Conservation (phyloP, 2,888 invertebrate genomes). For the Metellina segmentata region DNA sequence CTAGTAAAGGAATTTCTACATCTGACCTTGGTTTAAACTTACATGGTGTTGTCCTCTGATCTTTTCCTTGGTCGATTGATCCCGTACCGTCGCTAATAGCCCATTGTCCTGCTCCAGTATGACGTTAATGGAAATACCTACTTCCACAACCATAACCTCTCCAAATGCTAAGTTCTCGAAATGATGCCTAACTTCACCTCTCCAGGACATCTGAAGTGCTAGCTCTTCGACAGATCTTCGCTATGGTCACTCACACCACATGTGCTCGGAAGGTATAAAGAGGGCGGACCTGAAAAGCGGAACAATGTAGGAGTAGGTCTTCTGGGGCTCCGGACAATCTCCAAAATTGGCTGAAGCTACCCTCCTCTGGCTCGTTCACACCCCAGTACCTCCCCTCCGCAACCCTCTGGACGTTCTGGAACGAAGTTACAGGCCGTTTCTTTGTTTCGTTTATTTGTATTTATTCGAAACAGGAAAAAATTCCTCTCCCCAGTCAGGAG, state of each 20-base stretch:
- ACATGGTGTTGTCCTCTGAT: too few relatives aligned
- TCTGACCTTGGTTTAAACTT: too few relatives aligned
- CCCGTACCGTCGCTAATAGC: too few relatives aligned
- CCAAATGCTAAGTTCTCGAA: neutral
- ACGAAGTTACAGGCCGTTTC: conserved; percentile 36
- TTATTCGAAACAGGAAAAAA: neutral
- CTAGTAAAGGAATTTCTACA: too few relatives aligned
- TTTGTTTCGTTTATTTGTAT: conserved; percentile 38
- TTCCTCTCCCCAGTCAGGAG: conserved; percentile 9
- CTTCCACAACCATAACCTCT: too few relatives aligned
- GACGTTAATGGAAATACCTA: too few relatives aligned
- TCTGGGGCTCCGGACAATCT: conserved; percentile 51
- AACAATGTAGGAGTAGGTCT: conserved; percentile 14
- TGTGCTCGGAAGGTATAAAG: neutral
- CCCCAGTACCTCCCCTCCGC: conserved; percentile 37
- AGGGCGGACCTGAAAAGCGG: neutral
- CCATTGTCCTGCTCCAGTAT: too few relatives aligned
- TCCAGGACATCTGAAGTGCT: neutral
- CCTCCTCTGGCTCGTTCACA: conserved; percentile 47
- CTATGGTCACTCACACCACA: conserved; percentile 24
- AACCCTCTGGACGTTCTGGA: neutral
- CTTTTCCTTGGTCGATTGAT: too few relatives aligned
- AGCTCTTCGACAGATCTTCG: neutral
- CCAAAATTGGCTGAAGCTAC: conserved; percentile 62
- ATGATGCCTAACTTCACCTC: neutral